Evolutionary conservation across 2,888 invertebrate genomes (phyloP), one percentile per base, ranked within the genome.

Genomic region (Clepsis dumicolana): DNA sequence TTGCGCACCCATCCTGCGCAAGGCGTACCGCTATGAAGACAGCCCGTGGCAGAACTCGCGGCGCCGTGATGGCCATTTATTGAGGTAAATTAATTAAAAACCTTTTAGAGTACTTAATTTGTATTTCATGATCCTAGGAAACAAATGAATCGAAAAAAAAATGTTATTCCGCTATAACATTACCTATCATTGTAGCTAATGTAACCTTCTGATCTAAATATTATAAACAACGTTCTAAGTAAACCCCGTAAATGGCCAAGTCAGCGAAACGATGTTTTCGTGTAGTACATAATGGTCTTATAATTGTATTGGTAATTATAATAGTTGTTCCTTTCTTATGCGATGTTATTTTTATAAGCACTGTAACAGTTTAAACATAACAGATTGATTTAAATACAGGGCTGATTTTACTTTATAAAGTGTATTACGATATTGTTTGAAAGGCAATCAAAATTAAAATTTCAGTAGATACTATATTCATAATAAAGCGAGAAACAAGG

Each of bases 1-100:
- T 85, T 99, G 99, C 95, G 98, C 98, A 85, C 98, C 99, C 84
- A 95, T 99, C 88, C 97, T 98, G 94, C 97, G 98, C 94, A 98
- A 98, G 95, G 98, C 97, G 87, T 98, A 98, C 94, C 97, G 98
- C 87, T 98, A 98, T 94, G 98, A 98, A 93, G 98, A 98, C 93
- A 98, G 98, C 88, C 98, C 98, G 89, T 98, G 98, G 98, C 98
- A 98, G 94, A 96, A 97, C 86, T 96, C 97, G 73, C 95, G 97
- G 78, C 95, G 97, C 79, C 94, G 97, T 78, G 97, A 97, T 90
- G 97, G 97, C 82, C 97, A 97, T 93, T 95, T 98, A 84, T 95
- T 98, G 93, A 97, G 98, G 98, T 98, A 92, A 70, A 27, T 29
- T 62, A n/a, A 5, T 2, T 60, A 38, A n/a, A 38, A 14, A n/a